Conservation (phyloP, 1,140 invertebrate genomes). For the Drosophila tsacasi region DNA sequence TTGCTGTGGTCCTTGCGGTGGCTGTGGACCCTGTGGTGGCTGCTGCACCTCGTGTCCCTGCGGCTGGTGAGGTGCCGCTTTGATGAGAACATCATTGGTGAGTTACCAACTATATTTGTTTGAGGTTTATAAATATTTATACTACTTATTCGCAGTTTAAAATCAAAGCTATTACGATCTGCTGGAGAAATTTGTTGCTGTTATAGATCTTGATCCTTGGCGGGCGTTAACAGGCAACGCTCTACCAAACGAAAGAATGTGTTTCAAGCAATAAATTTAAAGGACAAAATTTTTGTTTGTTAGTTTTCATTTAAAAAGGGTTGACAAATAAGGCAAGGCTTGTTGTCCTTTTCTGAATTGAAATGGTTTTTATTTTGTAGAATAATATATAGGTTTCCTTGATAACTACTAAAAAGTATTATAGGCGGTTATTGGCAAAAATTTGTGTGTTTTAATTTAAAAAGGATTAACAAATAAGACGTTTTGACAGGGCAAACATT, state of each 20-base stretch:
- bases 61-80: conserved; percentile 9
- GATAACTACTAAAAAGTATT: too few species aligned
- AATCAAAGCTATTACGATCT: not conserved
- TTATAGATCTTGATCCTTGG: conserved; percentile 16
- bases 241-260: not conserved
- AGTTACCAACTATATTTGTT: not conserved
- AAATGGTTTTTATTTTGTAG: too few species aligned
- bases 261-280: not conserved
- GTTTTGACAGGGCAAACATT: too few species aligned
- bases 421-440: too few species aligned
- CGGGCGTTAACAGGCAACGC: not conserved
- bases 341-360: not conserved
- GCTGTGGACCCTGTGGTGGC: conserved; percentile 36
- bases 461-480: too few species aligned
- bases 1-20: conserved; percentile 40
- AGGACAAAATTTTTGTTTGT: not conserved
- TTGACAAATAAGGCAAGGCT: not conserved
- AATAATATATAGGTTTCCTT: too few species aligned
- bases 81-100: not conserved
- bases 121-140: not conserved
- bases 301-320: not conserved
- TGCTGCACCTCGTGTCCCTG: conserved; percentile 42
- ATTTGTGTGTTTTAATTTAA: too few species aligned
- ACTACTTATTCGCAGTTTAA: not conserved
- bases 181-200: conserved; percentile 38